Percentiles rank a stretch among this genome's conserved stretches.
phyloP scores from a whole-genome alignment of 2,888 invertebrate genomes.

The Tinea semifulvella region DNA sequence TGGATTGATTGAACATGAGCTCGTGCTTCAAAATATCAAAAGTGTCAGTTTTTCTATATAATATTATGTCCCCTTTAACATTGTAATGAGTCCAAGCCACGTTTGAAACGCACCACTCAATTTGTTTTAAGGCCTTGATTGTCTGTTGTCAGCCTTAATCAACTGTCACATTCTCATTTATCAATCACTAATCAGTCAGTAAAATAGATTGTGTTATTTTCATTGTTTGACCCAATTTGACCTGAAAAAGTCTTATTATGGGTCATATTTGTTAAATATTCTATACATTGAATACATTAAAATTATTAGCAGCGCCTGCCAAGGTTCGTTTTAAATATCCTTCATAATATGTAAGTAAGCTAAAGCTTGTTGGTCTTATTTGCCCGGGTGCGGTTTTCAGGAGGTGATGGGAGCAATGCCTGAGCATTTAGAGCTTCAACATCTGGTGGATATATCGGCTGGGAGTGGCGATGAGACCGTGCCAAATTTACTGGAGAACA shows the following conservation, averaged over 20 bases:
- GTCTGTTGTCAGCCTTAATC: no score
- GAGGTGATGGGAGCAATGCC: slow-evolving; percentile 57
- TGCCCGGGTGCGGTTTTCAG: slow-evolving; percentile 5
- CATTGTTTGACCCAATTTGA: background rate
- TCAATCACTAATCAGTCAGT: no score
- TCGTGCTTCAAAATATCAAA: no score
- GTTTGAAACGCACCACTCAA: no score
- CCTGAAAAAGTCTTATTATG: slow-evolving; percentile 5
- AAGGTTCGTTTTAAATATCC: no score
- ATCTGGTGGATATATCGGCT: slow-evolving; percentile 73
- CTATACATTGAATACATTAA: background rate
- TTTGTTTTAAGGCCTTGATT: no score
- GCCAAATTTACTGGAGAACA: slow-evolving; percentile 52
- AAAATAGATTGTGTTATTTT: background rate
- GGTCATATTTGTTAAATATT: slow-evolving; percentile 3
- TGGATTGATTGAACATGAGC: no score
- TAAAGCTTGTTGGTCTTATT: background rate
- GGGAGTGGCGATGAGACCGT: slow-evolving; percentile 58
- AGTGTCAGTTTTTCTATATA: no score
- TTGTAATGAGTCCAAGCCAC: no score
- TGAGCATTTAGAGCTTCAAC: slow-evolving; percentile 82
- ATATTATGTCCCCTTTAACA: no score
- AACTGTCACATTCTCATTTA: no score
- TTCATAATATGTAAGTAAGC: background rate
- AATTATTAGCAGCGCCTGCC: no score